A percentile compares a stretch with the other conserved stretches of the same genome.
Conservation (phyloP, 2,113 vertebrate species). For the Mirza zaza region DNA sequence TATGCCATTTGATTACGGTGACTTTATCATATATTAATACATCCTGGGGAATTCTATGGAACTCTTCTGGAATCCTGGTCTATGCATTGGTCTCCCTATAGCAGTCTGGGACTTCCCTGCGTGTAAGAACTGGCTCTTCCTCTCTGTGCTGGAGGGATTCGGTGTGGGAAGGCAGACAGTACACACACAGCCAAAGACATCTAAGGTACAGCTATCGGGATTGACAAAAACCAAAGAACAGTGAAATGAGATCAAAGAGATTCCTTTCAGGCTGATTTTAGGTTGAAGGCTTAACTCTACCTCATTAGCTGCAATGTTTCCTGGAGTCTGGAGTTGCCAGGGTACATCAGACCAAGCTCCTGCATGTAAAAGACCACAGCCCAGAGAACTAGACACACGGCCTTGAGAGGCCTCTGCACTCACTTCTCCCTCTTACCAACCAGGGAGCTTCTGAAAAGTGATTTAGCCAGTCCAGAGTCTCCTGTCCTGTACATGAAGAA, state of each 20-base stretch:
- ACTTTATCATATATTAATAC: neutral
- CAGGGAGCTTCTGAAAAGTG: neutral
- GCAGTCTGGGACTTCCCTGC: neutral
- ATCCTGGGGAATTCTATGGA: neutral
- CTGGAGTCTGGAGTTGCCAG: neutral
- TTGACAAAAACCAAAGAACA: neutral
- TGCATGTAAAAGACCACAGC: neutral
- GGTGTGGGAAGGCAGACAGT: neutral
- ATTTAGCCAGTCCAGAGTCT: neutral
- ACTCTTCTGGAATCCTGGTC: neutral
- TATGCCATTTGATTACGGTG: neutral
- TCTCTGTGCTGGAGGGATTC: neutral
- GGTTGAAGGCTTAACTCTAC: neutral
- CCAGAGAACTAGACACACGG: neutral
- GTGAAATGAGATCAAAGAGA: neutral
- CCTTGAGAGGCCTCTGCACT: neutral
- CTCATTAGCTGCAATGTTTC: neutral
- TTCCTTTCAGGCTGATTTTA: neutral
- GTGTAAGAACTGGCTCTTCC: neutral
- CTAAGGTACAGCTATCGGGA: neutral
- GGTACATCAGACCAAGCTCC: accelerated
- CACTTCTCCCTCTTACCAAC: neutral
- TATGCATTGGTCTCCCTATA: neutral
- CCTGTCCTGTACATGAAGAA: neutral
- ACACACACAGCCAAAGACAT: neutral